Percentiles rank a stretch among this genome's conserved stretches.
These are phyloP conservation scores for Tinea semifulvella DNA, from an alignment of 2,888 invertebrate genomes.

Conservation along the genomic window DNA sequence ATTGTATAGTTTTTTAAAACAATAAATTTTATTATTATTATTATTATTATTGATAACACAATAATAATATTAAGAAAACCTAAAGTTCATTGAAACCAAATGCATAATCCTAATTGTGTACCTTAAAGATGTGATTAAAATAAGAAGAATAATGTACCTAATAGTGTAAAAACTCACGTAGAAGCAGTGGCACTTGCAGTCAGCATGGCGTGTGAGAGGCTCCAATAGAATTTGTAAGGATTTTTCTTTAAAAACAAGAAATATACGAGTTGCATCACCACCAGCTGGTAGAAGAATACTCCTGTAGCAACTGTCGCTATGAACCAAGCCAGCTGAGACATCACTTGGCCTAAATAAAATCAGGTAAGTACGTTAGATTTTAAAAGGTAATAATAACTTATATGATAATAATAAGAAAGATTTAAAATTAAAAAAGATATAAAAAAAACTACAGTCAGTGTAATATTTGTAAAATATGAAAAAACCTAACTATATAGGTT, in stretches of 20 bases:
- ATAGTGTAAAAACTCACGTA: constrained; percentile 72
- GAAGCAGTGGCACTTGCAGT: constrained; percentile 92
- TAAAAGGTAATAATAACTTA: not conserved
- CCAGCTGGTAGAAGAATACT: constrained; percentile 83
- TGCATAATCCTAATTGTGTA: not conserved
- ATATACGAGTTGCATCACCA: constrained; percentile 87
- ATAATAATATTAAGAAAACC: too few species aligned
- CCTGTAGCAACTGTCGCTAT: constrained; percentile 85
- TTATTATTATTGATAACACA: too few species aligned
- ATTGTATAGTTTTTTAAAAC: too few species aligned
- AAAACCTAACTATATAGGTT: too few species aligned
- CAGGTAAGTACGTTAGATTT: not conserved
- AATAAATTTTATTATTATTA: too few species aligned
- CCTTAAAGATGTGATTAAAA: not conserved
- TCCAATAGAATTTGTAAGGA: constrained; percentile 87
- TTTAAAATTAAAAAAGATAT: too few species aligned
- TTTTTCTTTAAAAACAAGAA: constrained; percentile 82
- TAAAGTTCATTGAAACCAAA: too few species aligned
- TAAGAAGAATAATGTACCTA: not conserved
- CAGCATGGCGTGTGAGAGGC: constrained; percentile 82
- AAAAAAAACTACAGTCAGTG: too few species aligned
- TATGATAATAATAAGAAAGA: too few species aligned
- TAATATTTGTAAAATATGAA: too few species aligned
- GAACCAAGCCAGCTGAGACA: constrained; percentile 76
- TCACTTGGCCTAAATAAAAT: constrained; percentile 60